Evolutionary conservation across 2,113 vertebrate species (phyloP), one percentile per base, ranked within the genome.

Genomic region (Acanthochromis polyacanthus): DNA sequence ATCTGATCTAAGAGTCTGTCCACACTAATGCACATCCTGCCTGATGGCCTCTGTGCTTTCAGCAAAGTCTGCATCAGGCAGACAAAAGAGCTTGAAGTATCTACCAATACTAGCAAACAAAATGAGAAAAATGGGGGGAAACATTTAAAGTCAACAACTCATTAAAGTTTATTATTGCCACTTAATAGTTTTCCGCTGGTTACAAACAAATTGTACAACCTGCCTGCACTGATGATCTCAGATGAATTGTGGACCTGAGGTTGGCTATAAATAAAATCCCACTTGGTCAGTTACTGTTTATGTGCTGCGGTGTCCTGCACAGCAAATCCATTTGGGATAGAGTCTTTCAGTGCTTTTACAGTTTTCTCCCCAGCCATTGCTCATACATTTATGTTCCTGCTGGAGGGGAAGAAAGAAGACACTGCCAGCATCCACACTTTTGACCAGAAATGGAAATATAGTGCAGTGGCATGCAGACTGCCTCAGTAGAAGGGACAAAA

Each of bases 231-330:
- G 5, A 74, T 14, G 43, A 46, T 66, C 3, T 16, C 55, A 66
- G 53, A 55, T 43, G 15, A 69, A 55, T 20, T 15, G 50, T 36
- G 28, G 10, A 73, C 6, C 67, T 59, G 9, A 67, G 52, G 55
- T 73, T 14, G 51, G 66, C 58, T 65, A 65, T 72, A 36, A 83
- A 64, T 77, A 75, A 80, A 71, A 61, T 22, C 43, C 61, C 12
- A 19, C 15, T 64, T 53, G 56, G 32, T 45, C 22, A 43, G 23
- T 74, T 58, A 28, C 22, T 69, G 22, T 73, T 55, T 50, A 38
- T 68, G 43, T 38, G 53, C 28, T 70, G 58, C 62, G 32, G 8
- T 78, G 25, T 66, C 17, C 20, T 68, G 46, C 43, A 69, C 57
- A 82, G 22, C 15, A 55, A 28, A 78, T 67, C 71, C 61, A 68